A percentile compares a stretch with the other conserved stretches of the same genome.
phyloP scores from a whole-genome alignment of 2,888 invertebrate species.

The Macropis europaea region DNA sequence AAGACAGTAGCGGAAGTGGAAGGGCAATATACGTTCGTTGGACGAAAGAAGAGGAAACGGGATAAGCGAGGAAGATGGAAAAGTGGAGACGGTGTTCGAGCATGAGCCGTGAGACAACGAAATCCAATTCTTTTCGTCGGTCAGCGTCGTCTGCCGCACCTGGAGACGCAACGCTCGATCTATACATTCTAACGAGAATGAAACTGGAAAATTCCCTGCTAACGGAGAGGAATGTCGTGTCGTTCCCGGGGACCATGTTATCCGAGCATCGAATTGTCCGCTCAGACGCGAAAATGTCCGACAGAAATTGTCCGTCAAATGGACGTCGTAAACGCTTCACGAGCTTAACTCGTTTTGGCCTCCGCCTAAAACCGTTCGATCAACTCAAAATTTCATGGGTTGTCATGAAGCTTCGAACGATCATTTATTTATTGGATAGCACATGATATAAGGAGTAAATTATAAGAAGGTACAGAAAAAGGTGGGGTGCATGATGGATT shows the following conservation, averaged over 20 bases:
- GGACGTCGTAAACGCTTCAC: background rate
- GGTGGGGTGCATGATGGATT: too few species aligned
- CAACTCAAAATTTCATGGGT: background rate
- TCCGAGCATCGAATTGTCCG: background rate
- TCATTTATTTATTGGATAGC: too few species aligned
- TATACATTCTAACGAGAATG: constrained; percentile 22
- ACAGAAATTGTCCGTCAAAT: background rate
- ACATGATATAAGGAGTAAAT: too few species aligned
- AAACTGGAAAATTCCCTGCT: background rate
- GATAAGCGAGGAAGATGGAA: constrained; percentile 29
- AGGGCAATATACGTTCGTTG: background rate
- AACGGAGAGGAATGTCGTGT: background rate
- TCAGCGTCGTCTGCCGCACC: constrained; percentile 68
- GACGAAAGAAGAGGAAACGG: constrained; percentile 17
- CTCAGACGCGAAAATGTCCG: background rate
- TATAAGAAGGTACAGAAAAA: too few species aligned
- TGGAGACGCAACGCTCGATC: constrained; percentile 54
- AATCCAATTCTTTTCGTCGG: constrained; percentile 73
- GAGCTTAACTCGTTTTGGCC: constrained; percentile 11
- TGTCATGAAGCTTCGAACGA: too few species aligned
- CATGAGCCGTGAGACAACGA: constrained; percentile 57
- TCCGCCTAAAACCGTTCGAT: background rate
- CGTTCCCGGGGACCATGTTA: background rate
- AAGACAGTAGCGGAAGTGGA: background rate
- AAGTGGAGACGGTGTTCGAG: constrained; percentile 42